Base-by-base conservation (phyloP, 2,888 invertebrate species). In the Lampropteryx suffumata region DNA sequence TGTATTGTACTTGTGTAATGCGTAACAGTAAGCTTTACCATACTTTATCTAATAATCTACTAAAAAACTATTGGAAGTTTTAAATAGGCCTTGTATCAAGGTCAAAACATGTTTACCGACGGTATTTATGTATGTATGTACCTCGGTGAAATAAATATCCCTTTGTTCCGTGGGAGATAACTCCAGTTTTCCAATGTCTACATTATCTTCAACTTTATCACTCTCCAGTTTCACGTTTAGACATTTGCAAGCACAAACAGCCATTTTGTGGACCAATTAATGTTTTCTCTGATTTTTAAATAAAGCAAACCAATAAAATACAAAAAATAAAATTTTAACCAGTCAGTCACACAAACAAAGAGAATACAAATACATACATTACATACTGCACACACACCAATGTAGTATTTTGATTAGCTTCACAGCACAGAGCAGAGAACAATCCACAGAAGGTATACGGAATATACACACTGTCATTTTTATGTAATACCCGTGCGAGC, bases 191-290 rank as follows among this genome's bases (percentile, higher is more conserved):
- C 88, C 90, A 65, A 91, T 74, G 71, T 91, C 91, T 71, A 92
- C 82, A 76, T 90, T 87, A 67, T 90, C 90, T 73, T 93, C 89
- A 68, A 85, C 74, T 77, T 91, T 91, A 73, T 92, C 92, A 71
- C 92, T 88, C 81, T 92, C 92, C 65, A 94, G 90, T 64, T 91
- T 88, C 67, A 95, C 91, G 87, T 96, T 96, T 71, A 95, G 84
- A 84, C 96, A 96, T 90, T 94, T 94, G 88, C 96, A 96, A 73
- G 94, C 92, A 77, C 77, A 88, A 71, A 89, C 79, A 82, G 93
- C 87, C 92, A 92, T 92, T 69, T 69, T 88, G 58, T 61, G n/a
- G 56, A 0, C 27, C 21, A 14, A 10, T 1, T 27, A 37, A 12
- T 17, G 27, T 32, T 35, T 32, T 17, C 8, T 36, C n/a, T 17